phyloP scores from a whole-genome alignment of 53 echinoderm and acorn worm species.

The Glandiceps talaboti region DNA sequence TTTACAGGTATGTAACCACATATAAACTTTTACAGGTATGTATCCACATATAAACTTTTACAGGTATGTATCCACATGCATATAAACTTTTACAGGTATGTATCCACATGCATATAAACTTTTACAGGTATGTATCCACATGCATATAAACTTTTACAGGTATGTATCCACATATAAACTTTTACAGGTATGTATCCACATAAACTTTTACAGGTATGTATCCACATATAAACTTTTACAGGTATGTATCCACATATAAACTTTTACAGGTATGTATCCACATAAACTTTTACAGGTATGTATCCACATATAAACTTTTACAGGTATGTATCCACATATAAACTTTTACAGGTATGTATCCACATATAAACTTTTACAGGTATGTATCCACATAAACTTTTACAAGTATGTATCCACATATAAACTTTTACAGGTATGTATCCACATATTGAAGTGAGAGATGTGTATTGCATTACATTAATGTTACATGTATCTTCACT shows the following conservation, averaged over 20 bases:
- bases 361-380: not conserved
- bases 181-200: not conserved
- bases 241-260: conserved; percentile 61
- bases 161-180: not conserved
- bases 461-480: too few relatives aligned
- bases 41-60: not conserved
- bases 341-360: not conserved
- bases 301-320: not conserved
- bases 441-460: conserved; percentile 1
- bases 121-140: conserved; percentile 42
- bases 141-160: not conserved
- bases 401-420: not conserved
- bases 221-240: conserved; percentile 12
- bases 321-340: not conserved
- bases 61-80: not conserved
- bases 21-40: not conserved
- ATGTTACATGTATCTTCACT: too few relatives aligned
- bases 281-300: not conserved
- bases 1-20: not conserved
- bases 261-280: conserved; percentile 53
- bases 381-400: not conserved
- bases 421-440: not conserved
- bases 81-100: conserved; percentile 47
- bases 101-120: conserved; percentile 66
- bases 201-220: conserved; percentile 74